These are phyloP conservation scores for Macrochelys suwanniensis DNA, from an alignment of 2,797 vertebrate genomes.

Conservation along the genomic window DNA sequence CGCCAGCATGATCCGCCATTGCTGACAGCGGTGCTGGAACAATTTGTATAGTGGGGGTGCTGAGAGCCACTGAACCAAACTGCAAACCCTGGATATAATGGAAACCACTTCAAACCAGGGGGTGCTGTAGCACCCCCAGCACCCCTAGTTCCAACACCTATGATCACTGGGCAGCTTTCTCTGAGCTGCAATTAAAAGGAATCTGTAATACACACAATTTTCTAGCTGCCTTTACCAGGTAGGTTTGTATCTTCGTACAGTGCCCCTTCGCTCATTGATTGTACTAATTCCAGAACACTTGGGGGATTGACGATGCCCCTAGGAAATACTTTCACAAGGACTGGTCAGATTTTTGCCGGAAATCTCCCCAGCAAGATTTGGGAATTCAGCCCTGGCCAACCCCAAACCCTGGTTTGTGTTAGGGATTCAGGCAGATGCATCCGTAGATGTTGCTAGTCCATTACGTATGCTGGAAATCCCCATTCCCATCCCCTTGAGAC, in stretches of 20 bases:
- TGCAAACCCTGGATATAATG: too few species aligned
- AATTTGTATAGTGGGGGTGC: too few species aligned
- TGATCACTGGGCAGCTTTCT: not conserved
- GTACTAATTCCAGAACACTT: not conserved
- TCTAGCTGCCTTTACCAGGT: not conserved
- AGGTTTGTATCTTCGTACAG: not conserved
- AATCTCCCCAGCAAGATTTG: not conserved
- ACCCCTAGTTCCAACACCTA: too few species aligned
- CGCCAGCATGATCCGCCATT: not conserved
- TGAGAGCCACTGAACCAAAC: too few species aligned
- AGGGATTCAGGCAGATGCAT: not conserved
- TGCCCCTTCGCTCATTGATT: rapidly evolving
- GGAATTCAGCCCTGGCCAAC: not conserved
- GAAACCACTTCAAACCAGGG: too few species aligned
- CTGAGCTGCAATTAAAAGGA: not conserved
- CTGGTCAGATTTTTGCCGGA: not conserved
- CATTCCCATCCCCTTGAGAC: not conserved
- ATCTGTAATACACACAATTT: rapidly evolving
- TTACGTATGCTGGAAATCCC: not conserved
- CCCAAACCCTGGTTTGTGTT: not conserved
- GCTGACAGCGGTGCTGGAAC: too few species aligned
- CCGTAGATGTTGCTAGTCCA: not conserved
- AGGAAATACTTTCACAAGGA: not conserved
- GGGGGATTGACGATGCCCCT: not conserved
- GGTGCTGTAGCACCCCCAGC: too few species aligned